These are phyloP conservation scores for Cephus nigrinus DNA, from an alignment of 2,888 invertebrate genomes.

Conservation along the genomic window DNA sequence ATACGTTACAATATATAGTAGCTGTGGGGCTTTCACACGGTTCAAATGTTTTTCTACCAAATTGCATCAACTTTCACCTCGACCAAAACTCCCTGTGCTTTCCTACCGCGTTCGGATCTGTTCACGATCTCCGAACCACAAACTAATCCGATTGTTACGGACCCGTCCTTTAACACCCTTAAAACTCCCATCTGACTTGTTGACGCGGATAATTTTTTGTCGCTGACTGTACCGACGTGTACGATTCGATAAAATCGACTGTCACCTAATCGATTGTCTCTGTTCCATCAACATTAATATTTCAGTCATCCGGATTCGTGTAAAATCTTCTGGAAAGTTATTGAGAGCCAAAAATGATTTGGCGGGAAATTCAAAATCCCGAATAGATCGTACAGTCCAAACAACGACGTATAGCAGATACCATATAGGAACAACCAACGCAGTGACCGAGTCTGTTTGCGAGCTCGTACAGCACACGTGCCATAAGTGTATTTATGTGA, in stretches of 20 bases:
- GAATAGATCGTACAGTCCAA: too few relatives aligned
- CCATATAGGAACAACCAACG: background rate
- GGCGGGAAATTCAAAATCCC: background rate
- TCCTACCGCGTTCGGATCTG: background rate
- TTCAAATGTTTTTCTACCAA: constrained; percentile 35
- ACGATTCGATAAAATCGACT: background rate
- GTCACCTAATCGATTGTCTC: background rate
- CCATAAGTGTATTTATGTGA: background rate
- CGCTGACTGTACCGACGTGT: background rate
- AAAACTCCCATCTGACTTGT: background rate
- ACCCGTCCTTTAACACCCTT: background rate
- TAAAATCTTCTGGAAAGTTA: background rate
- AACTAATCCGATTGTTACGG: background rate
- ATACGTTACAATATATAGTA: too few relatives aligned
- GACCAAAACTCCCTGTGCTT: background rate
- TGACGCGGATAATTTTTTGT: constrained; percentile 35
- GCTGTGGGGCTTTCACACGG: constrained; percentile 20
- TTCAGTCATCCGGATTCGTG: background rate
- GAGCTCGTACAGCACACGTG: background rate
- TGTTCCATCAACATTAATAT: background rate
- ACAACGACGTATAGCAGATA: background rate
- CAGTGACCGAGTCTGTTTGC: background rate
- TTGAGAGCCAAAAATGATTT: background rate
- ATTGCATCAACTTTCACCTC: constrained; percentile 30
- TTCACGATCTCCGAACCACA: background rate